Percentiles rank a stretch among this genome's conserved stretches.
phyloP scores from a whole-genome alignment of 2,113 vertebrate genomes.

The Gallinago media region DNA sequence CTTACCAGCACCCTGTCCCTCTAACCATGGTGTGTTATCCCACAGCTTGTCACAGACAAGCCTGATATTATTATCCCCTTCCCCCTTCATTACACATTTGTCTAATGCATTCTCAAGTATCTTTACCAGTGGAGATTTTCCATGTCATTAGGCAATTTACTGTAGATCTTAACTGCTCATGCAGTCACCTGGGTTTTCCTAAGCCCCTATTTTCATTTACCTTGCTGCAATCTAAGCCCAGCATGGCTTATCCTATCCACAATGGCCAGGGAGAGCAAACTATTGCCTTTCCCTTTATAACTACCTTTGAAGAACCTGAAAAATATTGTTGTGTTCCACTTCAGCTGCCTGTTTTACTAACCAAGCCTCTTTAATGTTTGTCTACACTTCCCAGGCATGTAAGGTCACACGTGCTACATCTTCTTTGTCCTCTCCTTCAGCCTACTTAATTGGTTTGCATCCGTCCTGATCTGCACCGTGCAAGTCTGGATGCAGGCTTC shows the following conservation, averaged over 20 bases:
- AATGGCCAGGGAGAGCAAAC: neutral
- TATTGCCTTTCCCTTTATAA: neutral
- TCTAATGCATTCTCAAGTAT: constrained; percentile 5
- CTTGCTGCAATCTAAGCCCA: neutral
- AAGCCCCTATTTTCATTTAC: neutral
- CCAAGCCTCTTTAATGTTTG: neutral
- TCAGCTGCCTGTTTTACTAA: neutral
- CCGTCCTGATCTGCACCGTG: neutral
- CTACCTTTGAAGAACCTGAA: neutral
- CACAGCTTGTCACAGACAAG: too few species aligned
- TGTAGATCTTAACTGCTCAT: neutral
- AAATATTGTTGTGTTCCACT: neutral
- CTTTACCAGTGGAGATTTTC: neutral
- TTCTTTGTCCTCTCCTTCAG: neutral
- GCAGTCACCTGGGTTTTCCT: neutral
- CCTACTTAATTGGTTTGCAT: neutral
- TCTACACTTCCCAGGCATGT: neutral
- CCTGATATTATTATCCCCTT: too few species aligned
- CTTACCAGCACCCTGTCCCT: too few species aligned
- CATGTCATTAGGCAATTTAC: constrained; percentile 1
- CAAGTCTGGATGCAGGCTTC: neutral
- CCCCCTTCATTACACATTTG: neutral
- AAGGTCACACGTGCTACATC: neutral
- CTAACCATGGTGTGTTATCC: too few species aligned
- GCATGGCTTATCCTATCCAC: neutral